Evolutionary conservation across 2,888 invertebrate genomes (phyloP).

Genomic region (Neria commutata): DNA sequence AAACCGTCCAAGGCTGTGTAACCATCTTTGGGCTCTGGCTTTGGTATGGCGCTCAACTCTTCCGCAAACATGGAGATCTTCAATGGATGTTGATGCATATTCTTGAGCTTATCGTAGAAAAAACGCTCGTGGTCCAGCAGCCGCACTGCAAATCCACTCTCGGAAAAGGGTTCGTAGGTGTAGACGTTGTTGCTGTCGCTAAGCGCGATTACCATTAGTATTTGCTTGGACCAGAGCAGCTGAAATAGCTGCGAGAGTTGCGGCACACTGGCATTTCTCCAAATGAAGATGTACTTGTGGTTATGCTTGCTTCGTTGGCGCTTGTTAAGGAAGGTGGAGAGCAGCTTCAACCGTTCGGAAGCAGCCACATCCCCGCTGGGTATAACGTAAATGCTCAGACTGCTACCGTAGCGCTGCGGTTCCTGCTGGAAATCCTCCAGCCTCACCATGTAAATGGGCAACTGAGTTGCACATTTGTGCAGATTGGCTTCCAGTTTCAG

Average conservation of each 20-base stretch:
- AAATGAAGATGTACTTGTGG: slow-evolving; percentile 51
- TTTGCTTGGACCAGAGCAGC: slow-evolving; percentile 43
- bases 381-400: slow-evolving; percentile 42
- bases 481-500: slow-evolving; percentile 17
- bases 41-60: slow-evolving; percentile 42
- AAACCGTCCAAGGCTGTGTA: slow-evolving; percentile 42
- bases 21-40: slow-evolving; percentile 27
- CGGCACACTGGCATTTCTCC: slow-evolving; percentile 34
- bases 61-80: slow-evolving; percentile 49
- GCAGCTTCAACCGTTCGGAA: slow-evolving; percentile 26
- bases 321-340: slow-evolving; percentile 41
- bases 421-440: slow-evolving; percentile 35
- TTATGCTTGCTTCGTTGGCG: slow-evolving; percentile 41
- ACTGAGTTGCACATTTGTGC: slow-evolving; percentile 16
- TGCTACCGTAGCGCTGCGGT: slow-evolving; percentile 39
- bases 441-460: slow-evolving; percentile 29
- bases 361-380: slow-evolving; percentile 27
- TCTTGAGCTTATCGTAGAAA: slow-evolving; percentile 44
- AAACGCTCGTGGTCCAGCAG: slow-evolving; percentile 13
- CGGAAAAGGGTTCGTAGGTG: slow-evolving; percentile 49
- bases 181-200: slow-evolving; percentile 27
- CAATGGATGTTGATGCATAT: slow-evolving; percentile 42
- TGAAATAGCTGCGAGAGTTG: slow-evolving; percentile 37
- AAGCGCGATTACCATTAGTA: slow-evolving; percentile 45
- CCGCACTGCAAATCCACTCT: slow-evolving; percentile 35